These are phyloP conservation scores for Triplophysa yarkandensis DNA, from an alignment of 2,797 vertebrate genomes.

Conservation along the genomic window DNA sequence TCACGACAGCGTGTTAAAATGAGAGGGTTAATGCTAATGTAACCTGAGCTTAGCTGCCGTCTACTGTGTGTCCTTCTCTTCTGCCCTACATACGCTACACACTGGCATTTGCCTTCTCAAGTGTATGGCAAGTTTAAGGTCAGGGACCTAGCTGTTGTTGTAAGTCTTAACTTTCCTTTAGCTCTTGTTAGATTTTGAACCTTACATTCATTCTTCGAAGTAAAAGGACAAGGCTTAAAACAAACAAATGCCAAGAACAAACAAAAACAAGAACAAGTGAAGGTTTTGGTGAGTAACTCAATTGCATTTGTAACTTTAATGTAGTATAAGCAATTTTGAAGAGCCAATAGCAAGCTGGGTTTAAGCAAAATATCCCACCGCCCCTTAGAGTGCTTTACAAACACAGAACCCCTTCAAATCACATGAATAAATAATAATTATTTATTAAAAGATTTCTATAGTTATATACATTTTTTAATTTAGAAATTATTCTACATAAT, in stretches of 20 bases:
- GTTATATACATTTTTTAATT: too few species aligned
- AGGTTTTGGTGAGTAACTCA: not conserved
- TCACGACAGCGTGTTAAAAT: conserved; percentile 22
- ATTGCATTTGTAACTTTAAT: too few species aligned
- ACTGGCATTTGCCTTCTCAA: conserved; percentile 4
- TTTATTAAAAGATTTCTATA: too few species aligned
- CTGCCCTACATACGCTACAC: conserved; percentile 12
- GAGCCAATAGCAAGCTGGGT: too few species aligned
- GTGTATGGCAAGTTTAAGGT: conserved; percentile 23
- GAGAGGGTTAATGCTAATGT: conserved; percentile 29
- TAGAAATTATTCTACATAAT: too few species aligned
- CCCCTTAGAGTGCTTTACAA: too few species aligned
- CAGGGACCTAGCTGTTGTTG: conserved; percentile 1
- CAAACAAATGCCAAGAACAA: not conserved
- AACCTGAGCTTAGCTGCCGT: conserved; percentile 18
- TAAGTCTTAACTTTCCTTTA: not conserved
- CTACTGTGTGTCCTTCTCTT: not conserved
- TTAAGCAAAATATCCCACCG: too few species aligned
- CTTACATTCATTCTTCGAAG: not conserved
- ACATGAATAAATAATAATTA: too few species aligned
- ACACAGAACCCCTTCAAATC: too few species aligned
- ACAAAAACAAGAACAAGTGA: not conserved
- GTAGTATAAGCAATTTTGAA: too few species aligned
- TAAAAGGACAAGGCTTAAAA: not conserved
- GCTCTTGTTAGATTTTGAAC: not conserved